phyloP scores from a whole-genome alignment of 2,113 vertebrate species.

The Mesitornis unicolor region DNA sequence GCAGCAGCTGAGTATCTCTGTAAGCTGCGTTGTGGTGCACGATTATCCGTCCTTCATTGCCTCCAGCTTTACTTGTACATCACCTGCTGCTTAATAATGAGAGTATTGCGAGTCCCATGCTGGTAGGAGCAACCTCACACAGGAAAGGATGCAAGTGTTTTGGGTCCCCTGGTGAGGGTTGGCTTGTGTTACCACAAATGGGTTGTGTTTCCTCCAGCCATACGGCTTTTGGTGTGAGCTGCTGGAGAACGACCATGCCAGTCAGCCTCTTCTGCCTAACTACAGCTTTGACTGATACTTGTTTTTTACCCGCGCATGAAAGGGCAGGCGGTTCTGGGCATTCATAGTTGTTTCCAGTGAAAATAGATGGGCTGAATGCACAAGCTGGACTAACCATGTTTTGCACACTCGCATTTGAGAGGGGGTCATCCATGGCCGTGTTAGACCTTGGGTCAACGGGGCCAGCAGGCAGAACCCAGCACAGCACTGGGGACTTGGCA shows the following conservation, averaged over 20 bases:
- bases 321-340: neutral
- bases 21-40: neutral
- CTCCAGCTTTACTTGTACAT: neutral
- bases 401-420: neutral
- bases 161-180: rapidly evolving
- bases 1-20: neutral
- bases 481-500: neutral
- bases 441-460: neutral
- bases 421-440: neutral
- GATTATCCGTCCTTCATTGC: neutral
- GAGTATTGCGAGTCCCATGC: neutral
- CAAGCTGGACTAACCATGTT: neutral
- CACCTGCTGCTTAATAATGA: neutral
- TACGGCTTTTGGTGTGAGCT: neutral
- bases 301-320: neutral
- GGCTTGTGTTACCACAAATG: neutral
- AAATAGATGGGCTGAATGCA: neutral
- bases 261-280: neutral
- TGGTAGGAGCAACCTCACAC: neutral
- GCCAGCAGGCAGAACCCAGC: neutral
- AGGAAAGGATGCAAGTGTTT: neutral
- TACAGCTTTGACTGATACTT: neutral
- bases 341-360: neutral
- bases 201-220: neutral
- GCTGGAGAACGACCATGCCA: neutral